A percentile compares a stretch with the other conserved stretches of the same genome.
phyloP scores from a whole-genome alignment of 2,888 invertebrate genomes.

The Zaprionus lineosus region DNA sequence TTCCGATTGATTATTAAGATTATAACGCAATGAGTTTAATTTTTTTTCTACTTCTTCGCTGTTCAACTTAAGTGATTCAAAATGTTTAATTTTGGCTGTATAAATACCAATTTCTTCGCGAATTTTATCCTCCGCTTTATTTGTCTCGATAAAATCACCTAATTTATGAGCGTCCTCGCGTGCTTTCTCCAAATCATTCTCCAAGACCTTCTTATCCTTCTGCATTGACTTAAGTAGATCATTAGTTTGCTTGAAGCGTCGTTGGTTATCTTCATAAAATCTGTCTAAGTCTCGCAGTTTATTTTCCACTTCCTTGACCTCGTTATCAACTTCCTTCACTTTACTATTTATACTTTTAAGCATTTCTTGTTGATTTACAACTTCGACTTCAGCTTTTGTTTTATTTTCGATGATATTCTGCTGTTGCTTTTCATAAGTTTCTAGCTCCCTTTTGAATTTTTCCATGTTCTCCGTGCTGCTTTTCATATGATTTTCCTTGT shows the following conservation, averaged over 20 bases:
- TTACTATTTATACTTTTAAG: slow-evolving; percentile 81
- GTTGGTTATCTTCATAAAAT: slow-evolving; percentile 43
- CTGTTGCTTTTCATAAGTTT: no score
- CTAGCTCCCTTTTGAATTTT: slow-evolving; percentile 76
- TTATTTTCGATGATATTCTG: slow-evolving; percentile 68
- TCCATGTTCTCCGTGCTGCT: slow-evolving; percentile 44
- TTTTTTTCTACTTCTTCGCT: slow-evolving; percentile 55
- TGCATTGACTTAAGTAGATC: slow-evolving; percentile 32
- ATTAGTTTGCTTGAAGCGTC: slow-evolving; percentile 35
- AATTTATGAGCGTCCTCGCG: slow-evolving; percentile 61
- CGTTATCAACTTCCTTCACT: slow-evolving; percentile 70
- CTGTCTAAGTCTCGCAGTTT: slow-evolving; percentile 57
- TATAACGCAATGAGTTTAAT: slow-evolving; percentile 12
- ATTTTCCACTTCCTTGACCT: slow-evolving; percentile 49
- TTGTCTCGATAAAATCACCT: slow-evolving; percentile 79
- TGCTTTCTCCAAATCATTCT: slow-evolving; percentile 35
- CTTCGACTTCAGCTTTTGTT: slow-evolving; percentile 36
- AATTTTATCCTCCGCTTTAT: slow-evolving; percentile 82
- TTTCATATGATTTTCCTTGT: slow-evolving; percentile 47
- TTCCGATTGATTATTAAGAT: background rate
- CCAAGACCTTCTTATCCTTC: slow-evolving; percentile 18
- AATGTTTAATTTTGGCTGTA: slow-evolving; percentile 75
- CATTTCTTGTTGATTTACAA: slow-evolving; percentile 48
- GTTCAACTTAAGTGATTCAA: slow-evolving; percentile 67
- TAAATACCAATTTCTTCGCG: slow-evolving; percentile 76